Evolutionary conservation across 2,797 vertebrate species (phyloP), one percentile per base, ranked within the genome.

Genomic region (Podargus strigoides): DNA sequence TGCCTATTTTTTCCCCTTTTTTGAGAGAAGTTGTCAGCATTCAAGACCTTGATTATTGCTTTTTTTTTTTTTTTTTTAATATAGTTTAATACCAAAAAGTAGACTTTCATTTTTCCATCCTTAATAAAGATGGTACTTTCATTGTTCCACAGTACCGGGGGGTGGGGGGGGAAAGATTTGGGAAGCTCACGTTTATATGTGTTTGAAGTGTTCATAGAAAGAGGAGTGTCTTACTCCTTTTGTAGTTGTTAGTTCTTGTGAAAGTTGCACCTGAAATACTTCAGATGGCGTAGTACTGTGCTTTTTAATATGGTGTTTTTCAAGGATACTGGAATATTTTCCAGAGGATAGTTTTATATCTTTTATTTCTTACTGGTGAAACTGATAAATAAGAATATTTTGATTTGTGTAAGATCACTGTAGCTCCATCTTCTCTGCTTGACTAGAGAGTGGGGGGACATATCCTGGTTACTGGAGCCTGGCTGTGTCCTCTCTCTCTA

Each of bases 361-460:
- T 67, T 27, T 23, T 11, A 20, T 72, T 72, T 53, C 27, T 59
- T 34, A 17, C 18, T 46, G 32, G 30, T 34, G 60, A 60, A 59
- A 47, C 20, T 55, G 67, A n/a, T 28, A 50, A n/a, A 24, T 41
- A 36, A 47, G 10, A 12, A 14, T 27, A 17, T 56, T 30, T 2
- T 39, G 49, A 44, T 6, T 37, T 19, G 12, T 15, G 58, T 41
- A 64, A 66, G 12, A 10, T 55, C 5, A 3, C 64, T 46, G 66
- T 23, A n/a, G 53, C 46, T 59, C 15, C 13, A 21, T 41, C 34
- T 67, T 24, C 23, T 41, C 30, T 23, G 12, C 7, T 41, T 37
- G 34, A 24, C 36, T 32, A 18, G 0, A 2, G 60, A n/a, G 13
- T 27, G 8, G 10, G 12, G 30, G 22, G 3, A 4, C 14, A 1